Percentiles rank a stretch among this genome's conserved stretches.
Conservation (phyloP, 2,113 vertebrate species). For the Triplophysa tibetana region DNA sequence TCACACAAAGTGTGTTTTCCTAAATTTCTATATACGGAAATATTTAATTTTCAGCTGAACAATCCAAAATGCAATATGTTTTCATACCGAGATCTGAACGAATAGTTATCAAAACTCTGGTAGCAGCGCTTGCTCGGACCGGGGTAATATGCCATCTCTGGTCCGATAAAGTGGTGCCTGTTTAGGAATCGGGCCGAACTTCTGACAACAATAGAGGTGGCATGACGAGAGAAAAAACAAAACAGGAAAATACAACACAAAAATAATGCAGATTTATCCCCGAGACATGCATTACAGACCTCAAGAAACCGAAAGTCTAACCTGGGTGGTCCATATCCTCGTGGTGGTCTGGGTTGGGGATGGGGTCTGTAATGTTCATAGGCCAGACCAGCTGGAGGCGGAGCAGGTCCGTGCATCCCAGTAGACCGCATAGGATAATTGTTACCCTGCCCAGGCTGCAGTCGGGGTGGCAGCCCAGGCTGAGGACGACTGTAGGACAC, state of each 20-base stretch:
- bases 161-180: slow-evolving; percentile 66
- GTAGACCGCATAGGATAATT: slow-evolving; percentile 63
- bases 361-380: slow-evolving; percentile 76
- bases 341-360: slow-evolving; percentile 69
- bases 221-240: background rate
- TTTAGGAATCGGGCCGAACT: slow-evolving; percentile 73
- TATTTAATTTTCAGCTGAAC: no score
- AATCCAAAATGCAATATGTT: no score
- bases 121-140: slow-evolving; percentile 75
- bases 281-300: no score
- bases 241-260: background rate
- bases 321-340: slow-evolving; percentile 80
- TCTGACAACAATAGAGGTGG: slow-evolving; percentile 57
- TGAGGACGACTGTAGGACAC: slow-evolving; percentile 76
- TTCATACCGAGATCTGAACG: slow-evolving; percentile 74
- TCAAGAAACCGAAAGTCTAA: slow-evolving; percentile 50
- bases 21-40: no score
- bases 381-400: slow-evolving; percentile 62
- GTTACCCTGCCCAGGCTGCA: slow-evolving; percentile 73
- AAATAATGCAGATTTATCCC: background rate
- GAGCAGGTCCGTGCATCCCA: slow-evolving; percentile 54
- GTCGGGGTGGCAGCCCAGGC: slow-evolving; percentile 72
- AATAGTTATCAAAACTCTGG: slow-evolving; percentile 77
- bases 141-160: slow-evolving; percentile 73
- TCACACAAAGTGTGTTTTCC: no score